Percentiles rank a stretch among this genome's conserved stretches.
Evolutionary conservation across 2,113 vertebrate species (phyloP).

Genomic region (Dunckerocampus dactyliophorus): DNA sequence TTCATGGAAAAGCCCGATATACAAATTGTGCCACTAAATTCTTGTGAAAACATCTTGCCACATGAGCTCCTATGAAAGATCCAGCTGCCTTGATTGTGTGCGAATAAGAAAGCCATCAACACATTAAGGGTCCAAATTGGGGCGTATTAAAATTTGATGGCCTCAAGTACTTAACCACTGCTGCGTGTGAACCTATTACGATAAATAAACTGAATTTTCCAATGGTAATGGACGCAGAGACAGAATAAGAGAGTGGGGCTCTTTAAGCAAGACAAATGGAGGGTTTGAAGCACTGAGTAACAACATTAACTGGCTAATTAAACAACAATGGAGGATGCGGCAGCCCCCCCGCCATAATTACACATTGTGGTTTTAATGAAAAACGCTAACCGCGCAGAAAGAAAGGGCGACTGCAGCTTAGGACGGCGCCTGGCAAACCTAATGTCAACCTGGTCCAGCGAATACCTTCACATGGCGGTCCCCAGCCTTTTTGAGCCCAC

Average conservation of each 20-base stretch:
- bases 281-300: constrained; percentile 72
- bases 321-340: constrained; percentile 73
- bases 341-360: constrained; percentile 61
- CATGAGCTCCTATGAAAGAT: neutral
- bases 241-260: constrained; percentile 50
- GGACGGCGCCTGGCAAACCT: constrained; percentile 31
- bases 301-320: constrained; percentile 81
- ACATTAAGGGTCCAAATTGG: constrained; percentile 48
- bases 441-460: too few species aligned
- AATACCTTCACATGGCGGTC: too few species aligned
- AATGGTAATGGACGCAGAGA: constrained; percentile 43
- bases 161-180: constrained; percentile 39
- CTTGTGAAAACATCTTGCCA: neutral
- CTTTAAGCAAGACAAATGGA: constrained; percentile 79
- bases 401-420: constrained; percentile 30
- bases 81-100: neutral
- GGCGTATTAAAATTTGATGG: constrained; percentile 72
- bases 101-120: constrained; percentile 34
- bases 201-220: constrained; percentile 75
- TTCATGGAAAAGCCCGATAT: neutral
- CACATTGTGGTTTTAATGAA: constrained; percentile 68
- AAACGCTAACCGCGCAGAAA: constrained; percentile 71
- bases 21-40: neutral
- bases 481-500: too few species aligned
- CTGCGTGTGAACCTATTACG: constrained; percentile 58